Conservation (phyloP, 35 echinoderm and acorn worm species). For the Ophioderma brevispina region DNA sequence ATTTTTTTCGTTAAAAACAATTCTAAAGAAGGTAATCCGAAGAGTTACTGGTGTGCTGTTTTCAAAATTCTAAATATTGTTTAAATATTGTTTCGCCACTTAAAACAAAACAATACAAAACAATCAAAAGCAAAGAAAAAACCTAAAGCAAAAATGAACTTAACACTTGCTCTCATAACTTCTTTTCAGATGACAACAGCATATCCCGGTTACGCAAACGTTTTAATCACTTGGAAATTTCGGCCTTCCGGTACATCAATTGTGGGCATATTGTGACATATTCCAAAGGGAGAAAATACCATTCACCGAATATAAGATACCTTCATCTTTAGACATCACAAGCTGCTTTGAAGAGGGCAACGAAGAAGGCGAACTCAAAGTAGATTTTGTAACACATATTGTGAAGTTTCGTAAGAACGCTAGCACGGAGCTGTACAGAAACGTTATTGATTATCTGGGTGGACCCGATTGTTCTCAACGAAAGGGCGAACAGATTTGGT, state of each 20-base stretch:
- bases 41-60: too few species aligned
- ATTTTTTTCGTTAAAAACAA: too few species aligned
- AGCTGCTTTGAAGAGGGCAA: slow-evolving; percentile 48
- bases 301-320: not conserved
- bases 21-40: too few species aligned
- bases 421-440: not conserved
- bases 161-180: not conserved
- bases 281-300: not conserved
- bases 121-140: too few species aligned
- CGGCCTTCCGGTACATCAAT: not conserved
- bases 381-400: slow-evolving; percentile 49
- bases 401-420: slow-evolving; percentile 28
- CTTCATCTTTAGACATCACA: slow-evolving; percentile 47
- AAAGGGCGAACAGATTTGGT: too few species aligned
- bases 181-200: slow-evolving; percentile 29
- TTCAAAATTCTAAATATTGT: too few species aligned
- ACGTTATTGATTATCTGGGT: slow-evolving; percentile 38
- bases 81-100: too few species aligned
- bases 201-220: slow-evolving; percentile 28
- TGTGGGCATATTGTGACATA: not conserved
- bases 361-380: slow-evolving; percentile 35
- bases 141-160: too few species aligned
- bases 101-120: too few species aligned
- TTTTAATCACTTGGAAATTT: slow-evolving; percentile 17
- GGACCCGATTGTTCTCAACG: slow-evolving; percentile 20